These are phyloP conservation scores for Ophion costatus DNA, from an alignment of 2,888 invertebrate species.

Conservation along the genomic window DNA sequence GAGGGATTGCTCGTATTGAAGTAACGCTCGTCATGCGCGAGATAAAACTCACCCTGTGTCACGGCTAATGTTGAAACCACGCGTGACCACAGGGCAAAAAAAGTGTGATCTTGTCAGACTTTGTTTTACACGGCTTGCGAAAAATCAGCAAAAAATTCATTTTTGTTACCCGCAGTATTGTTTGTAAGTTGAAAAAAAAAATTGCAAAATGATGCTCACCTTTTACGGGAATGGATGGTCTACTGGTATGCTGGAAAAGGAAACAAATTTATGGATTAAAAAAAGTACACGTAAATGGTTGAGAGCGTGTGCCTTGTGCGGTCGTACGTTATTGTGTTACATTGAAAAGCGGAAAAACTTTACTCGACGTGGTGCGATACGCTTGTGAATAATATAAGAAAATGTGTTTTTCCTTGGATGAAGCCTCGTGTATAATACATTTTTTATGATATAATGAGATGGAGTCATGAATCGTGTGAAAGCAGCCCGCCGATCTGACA, in stretches of 20 bases:
- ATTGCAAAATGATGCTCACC: slow-evolving; percentile 72
- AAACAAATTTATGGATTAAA: slow-evolving; percentile 29
- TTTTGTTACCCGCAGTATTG: background rate
- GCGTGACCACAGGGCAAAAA: slow-evolving; percentile 5
- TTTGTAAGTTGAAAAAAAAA: slow-evolving; percentile 6
- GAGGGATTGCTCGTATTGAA: slow-evolving; percentile 23
- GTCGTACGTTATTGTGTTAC: slow-evolving; percentile 16
- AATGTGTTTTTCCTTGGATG: slow-evolving; percentile 38
- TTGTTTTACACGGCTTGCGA: background rate
- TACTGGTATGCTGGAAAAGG: slow-evolving; percentile 81
- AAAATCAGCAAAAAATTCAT: background rate
- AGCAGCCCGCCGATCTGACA: background rate
- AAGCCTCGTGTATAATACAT: slow-evolving; percentile 70
- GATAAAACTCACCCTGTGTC: slow-evolving; percentile 63
- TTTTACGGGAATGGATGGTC: slow-evolving; percentile 82
- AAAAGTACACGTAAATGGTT: slow-evolving; percentile 22
- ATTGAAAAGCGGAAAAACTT: slow-evolving; percentile 62
- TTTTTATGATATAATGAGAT: slow-evolving; percentile 32
- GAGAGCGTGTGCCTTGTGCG: slow-evolving; percentile 65
- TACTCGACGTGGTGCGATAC: slow-evolving; percentile 43
- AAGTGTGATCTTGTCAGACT: background rate
- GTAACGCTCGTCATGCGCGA: slow-evolving; percentile 32
- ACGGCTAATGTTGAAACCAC: slow-evolving; percentile 39
- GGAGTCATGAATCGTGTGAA: slow-evolving; percentile 1
- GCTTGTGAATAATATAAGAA: slow-evolving; percentile 40